A percentile compares a stretch with the other conserved stretches of the same genome.
Conservation (phyloP, 2,797 vertebrate genomes). For the Enteromius argenteus region DNA sequence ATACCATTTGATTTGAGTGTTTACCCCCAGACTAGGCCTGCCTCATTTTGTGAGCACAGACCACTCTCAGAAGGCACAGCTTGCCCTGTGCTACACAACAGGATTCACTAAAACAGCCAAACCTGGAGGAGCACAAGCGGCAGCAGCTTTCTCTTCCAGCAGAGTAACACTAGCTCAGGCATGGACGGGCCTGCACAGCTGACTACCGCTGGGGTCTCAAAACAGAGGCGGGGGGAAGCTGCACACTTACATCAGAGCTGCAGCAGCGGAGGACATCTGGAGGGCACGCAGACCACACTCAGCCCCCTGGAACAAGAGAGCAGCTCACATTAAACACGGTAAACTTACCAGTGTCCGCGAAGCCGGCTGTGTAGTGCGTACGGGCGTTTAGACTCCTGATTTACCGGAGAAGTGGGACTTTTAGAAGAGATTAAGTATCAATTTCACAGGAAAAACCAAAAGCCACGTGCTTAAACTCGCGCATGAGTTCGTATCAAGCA, state of each 20-base stretch:
- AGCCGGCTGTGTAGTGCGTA: neutral
- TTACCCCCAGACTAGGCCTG: constrained; percentile 64
- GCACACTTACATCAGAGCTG: neutral
- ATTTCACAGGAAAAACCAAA: too few relatives aligned
- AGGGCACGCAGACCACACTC: neutral
- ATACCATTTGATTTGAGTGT: constrained; percentile 36
- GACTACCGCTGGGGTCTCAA: constrained; percentile 62
- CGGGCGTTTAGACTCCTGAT: rapidly evolving
- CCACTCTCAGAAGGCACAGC: constrained; percentile 64
- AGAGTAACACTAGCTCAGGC: constrained; percentile 69
- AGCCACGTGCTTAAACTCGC: neutral
- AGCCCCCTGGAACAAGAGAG: neutral
- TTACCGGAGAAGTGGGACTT: neutral
- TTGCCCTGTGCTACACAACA: constrained; percentile 35
- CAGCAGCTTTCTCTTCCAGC: constrained; percentile 63
- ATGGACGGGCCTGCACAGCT: constrained; percentile 60
- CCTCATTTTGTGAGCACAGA: constrained; percentile 44
- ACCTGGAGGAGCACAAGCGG: constrained; percentile 26
- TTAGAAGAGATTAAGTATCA: neutral
- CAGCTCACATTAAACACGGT: neutral
- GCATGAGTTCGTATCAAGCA: neutral
- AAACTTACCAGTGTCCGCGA: neutral
- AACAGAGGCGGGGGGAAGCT: neutral
- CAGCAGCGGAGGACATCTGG: neutral
- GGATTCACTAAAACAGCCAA: constrained; percentile 63